Base-by-base conservation (phyloP, 23 tunicate genomes). In the Phallusia fumigata region DNA sequence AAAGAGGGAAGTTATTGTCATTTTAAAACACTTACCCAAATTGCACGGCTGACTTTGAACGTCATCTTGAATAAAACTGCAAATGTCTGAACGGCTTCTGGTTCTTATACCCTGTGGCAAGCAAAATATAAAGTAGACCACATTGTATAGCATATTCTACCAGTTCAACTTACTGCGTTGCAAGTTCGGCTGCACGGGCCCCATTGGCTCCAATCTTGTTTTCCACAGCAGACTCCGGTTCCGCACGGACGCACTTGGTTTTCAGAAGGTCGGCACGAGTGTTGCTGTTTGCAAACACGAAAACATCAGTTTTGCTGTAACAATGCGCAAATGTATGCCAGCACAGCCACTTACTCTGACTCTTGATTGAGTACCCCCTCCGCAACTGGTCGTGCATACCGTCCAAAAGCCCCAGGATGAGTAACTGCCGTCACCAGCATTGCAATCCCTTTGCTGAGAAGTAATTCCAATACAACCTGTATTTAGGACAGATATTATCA, bases 321-420 rank as follows among this genome's bases (percentile, higher is more conserved):
- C 10, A 40, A 10, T 40, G 47, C 10, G 47, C 47, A 40, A 40
- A 3, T 5, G 10, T 10, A 3, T 40, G 47, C 5, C 10, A 6
- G 16, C 13, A 22, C 26, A 58, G 15, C 2, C 5, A 13, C 69
- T 30, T 53, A 86, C 96, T 88, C 79, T 81, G 31, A 44, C 36
- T 36, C 96, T 65, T 28, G 77, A 82, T 69, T 73, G 86, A 24
- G 33, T 69, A 31, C 89, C 89, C 11, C 87, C 87, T 12, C 99
- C 99, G 80, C 99, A 95, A 0, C 86, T 53, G 13, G 76, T 89
- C 8, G 89, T 32, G 36, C 99, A 95, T 30, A 80, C 86, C 10
- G 91, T 49, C 99, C 99, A 95, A 44, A 65, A 33, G 6, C 89
- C 36, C 95, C 94, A 93, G 32, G 53, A 22, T 76, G 74, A 16